A percentile compares a stretch with the other conserved stretches of the same genome.
These are phyloP conservation scores for Ethmia dodecea DNA, from an alignment of 2,888 invertebrate species.

Conservation along the genomic window DNA sequence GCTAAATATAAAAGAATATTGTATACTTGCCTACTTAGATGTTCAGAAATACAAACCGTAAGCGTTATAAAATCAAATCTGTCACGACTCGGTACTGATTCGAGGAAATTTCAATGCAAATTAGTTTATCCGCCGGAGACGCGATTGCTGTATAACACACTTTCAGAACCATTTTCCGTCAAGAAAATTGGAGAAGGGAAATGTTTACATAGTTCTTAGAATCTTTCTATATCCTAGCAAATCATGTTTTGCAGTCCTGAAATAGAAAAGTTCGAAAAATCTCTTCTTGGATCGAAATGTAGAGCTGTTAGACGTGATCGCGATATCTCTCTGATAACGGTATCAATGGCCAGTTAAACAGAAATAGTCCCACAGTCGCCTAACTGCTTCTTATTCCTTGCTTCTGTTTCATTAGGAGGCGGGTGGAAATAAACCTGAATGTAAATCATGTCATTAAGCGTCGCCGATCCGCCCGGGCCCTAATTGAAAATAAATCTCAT, in stretches of 20 bases:
- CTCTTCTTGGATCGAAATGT: background rate
- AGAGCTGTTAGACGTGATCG: background rate
- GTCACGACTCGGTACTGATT: constrained; percentile 26
- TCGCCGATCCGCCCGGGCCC: constrained; percentile 38
- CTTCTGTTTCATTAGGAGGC: constrained; percentile 36
- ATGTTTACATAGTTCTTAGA: background rate
- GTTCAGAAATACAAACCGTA: no score
- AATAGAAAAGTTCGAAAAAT: background rate
- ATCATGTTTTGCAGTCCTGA: background rate
- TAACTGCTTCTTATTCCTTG: constrained; percentile 24
- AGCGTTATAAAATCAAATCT: constrained; percentile 45
- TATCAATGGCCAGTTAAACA: no score
- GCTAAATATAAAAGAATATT: no score
- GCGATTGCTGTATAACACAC: constrained; percentile 25
- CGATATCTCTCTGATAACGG: background rate
- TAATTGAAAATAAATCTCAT: constrained; percentile 66
- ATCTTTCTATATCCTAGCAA: background rate
- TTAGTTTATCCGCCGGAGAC: constrained; percentile 33
- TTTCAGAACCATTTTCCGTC: background rate
- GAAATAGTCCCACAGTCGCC: background rate
- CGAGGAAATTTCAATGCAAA: constrained; percentile 35
- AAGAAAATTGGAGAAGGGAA: background rate
- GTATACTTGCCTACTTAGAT: no score
- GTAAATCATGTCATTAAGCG: constrained; percentile 60
- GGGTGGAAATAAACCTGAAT: constrained; percentile 46